Conservation (phyloP, 35 echinoderm and acorn worm genomes). For the Strongylocentrotus purpuratus region DNA sequence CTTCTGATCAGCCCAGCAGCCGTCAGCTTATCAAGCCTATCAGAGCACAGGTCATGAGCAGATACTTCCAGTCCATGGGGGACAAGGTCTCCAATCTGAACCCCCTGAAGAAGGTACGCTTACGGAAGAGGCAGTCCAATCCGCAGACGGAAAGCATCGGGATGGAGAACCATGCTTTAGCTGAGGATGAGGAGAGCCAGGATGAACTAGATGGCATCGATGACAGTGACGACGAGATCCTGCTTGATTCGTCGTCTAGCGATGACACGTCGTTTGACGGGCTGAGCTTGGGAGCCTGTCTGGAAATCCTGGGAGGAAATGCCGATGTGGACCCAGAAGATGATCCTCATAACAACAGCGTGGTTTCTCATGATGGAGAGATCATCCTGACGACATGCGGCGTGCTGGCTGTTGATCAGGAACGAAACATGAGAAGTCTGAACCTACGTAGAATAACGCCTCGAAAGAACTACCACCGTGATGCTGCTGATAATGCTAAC, state of each 20-base stretch:
- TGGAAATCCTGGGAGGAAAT: conserved; percentile 73
- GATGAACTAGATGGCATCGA: conserved; percentile 51
- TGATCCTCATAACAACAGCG: conserved; percentile 37
- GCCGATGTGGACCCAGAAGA: conserved; percentile 54
- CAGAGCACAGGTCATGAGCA: conserved; percentile 58
- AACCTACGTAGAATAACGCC: conserved; percentile 58
- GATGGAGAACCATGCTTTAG: conserved; percentile 36
- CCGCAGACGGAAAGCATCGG: conserved; percentile 38
- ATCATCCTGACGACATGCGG: conserved; percentile 75
- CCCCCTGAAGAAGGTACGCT: conserved; percentile 74
- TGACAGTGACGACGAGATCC: conserved; percentile 55
- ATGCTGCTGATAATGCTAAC: conserved; percentile 42
- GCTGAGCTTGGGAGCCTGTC: conserved; percentile 81
- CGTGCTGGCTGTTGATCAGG: conserved; percentile 75
- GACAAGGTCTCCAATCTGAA: conserved; percentile 81
- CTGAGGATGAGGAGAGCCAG: conserved; percentile 26
- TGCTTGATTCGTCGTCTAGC: conserved; percentile 58
- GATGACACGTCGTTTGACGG: conserved; percentile 70
- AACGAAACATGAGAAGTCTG: conserved; percentile 76
- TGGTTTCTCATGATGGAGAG: conserved; percentile 78
- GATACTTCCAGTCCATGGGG: conserved; percentile 80
- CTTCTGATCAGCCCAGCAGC: conserved; percentile 49
- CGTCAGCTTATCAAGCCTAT: conserved; percentile 48
- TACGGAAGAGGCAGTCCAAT: conserved; percentile 61
- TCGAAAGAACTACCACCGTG: conserved; percentile 42